Evolutionary conservation across 2,797 vertebrate genomes (phyloP), one percentile per base, ranked within the genome.

Genomic region (Sparus aurata): DNA sequence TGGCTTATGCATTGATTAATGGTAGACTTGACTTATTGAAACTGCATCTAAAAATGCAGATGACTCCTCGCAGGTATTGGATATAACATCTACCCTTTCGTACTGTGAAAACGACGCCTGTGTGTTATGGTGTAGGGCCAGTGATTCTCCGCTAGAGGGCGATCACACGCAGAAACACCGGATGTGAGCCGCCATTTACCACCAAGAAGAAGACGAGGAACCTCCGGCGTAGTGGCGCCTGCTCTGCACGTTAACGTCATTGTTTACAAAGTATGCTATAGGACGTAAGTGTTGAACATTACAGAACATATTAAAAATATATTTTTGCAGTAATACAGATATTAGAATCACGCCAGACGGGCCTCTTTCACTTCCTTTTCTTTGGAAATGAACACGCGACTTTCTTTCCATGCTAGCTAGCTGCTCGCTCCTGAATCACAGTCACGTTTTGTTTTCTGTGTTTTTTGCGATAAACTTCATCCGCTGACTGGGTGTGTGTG

Each of bases 241-340:
- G 0, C 22, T 68, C 49, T 27, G 18, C 0, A 54, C 18, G 58
- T 16, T 22, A 49, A 8, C 15, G 9, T 11, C n/a, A 13, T 43
- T 69, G 22, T 59, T 41, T 57, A 3, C 0, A 47, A 78, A 87
- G 8, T 52, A 87, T 87, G 83, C 64, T 53, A 17, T 90, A 67
- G 81, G 0, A 75, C 54, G 71, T 80, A 67, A 77, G 76, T 78
- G 3, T 15, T 52, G 20, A 23, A 0, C 10, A 0, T 12, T 9
- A 13, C 2, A 2, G 0, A 15, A 25, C 9, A 0, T 34, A 0
- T 27, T 1, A 25, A 22, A 3, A 8, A 25, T 2, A 20, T 11
- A n/a, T 69, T 11, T 3, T 15, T 50, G 2, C 12, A 17, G 2
- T 4, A 13, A 0, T 22, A n/a, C 12, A 17, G 5, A 3, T 5